Evolutionary conservation across 2,113 vertebrate species (phyloP), one percentile per base, ranked within the genome.

Genomic region (Sorex araneus): DNA sequence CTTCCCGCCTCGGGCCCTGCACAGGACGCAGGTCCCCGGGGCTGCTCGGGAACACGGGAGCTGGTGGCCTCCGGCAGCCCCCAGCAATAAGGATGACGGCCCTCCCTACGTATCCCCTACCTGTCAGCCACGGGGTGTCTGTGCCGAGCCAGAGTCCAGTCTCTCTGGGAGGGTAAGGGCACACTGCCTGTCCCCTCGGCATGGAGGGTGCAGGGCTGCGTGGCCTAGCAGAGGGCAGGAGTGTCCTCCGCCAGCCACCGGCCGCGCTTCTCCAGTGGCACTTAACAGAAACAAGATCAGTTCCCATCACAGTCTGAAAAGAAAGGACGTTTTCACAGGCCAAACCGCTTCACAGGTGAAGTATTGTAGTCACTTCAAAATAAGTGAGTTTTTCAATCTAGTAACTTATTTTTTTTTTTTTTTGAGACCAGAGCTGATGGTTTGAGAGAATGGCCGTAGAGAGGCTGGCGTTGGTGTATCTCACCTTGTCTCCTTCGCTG

Each of bases 161-260:
- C 12, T 36, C 1, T 47, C 9, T 16, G 0, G 0, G 3, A 19
- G 9, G 66, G 0, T 2, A 2, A 18, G 13, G 67, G 30, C 40
- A 1, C 3, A 0, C 2, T 21, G 40, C 18, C 69, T 19, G 8
- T 30, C 12, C 25, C 40, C 40, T 40, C 40, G 40, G 40, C 7
- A 7, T 40, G 40, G 3, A 40, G 40, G 4, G 3, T 40, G 40
- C 40, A 40, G 4, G 7, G 40, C 3, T 7, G 40, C 40, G 4
- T 16, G 5, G 8, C 8, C 0, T 16, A 40, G n/a, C n/a, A n/a
- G 34, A n/a, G 50, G 57, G 6, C 13, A 50, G 19, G 18, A 16
- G 43, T 18, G 34, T 27, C 57, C 63, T 84, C 0, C 2, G 12
- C n/a, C n/a, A 45, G 45, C 15, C 45, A 50, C 32, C 64, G 0